These are phyloP conservation scores for Parus major DNA, from an alignment of 2,113 vertebrate genomes.

Conservation along the genomic window DNA sequence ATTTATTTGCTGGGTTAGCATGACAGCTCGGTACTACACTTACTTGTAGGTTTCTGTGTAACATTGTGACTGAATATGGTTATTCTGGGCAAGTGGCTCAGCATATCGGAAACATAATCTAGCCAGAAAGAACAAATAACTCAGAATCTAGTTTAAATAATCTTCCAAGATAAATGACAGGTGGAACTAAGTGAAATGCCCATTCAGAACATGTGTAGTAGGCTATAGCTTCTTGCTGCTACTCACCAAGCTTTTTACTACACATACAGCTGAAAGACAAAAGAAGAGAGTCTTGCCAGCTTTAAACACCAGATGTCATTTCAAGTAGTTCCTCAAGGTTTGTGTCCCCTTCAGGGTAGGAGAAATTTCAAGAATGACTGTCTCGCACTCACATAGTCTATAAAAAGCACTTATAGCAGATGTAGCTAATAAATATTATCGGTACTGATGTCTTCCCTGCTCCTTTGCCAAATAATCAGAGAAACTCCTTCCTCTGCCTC, in stretches of 20 bases:
- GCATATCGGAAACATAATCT: not conserved
- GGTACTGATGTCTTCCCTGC: not conserved
- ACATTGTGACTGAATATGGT: not conserved
- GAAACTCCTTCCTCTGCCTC: not conserved
- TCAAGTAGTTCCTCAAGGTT: not conserved
- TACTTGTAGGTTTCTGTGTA: not conserved
- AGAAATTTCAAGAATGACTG: not conserved
- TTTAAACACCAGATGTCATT: not conserved
- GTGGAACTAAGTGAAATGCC: not conserved
- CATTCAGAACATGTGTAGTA: not conserved
- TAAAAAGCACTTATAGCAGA: conserved; percentile 10
- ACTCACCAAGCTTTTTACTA: not conserved
- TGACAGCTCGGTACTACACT: not conserved
- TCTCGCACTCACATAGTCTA: not conserved
- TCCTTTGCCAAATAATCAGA: not conserved
- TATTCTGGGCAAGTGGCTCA: not conserved
- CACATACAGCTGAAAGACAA: not conserved
- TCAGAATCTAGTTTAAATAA: not conserved
- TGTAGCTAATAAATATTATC: conserved; percentile 9
- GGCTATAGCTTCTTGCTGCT: not conserved
- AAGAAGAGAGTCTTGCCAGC: not conserved
- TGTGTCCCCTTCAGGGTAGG: not conserved
- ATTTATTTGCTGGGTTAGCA: not conserved
- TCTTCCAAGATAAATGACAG: not conserved
- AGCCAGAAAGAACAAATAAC: not conserved